A percentile compares a stretch with the other conserved stretches of the same genome.
Conservation (phyloP, 2,113 vertebrate genomes). For the Orientallactaga bullata region DNA sequence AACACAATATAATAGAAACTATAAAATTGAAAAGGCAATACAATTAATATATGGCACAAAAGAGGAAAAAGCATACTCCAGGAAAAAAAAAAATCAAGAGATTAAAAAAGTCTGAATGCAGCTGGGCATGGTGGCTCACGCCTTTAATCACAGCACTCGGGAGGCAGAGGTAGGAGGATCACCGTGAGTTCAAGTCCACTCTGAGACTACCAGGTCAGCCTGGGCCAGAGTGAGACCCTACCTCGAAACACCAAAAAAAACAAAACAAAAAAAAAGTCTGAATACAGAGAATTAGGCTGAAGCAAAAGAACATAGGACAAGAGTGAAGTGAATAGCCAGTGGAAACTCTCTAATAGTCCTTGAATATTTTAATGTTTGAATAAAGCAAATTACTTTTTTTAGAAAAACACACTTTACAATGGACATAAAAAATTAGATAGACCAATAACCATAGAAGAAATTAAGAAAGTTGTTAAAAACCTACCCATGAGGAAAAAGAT, state of each 20-base stretch:
- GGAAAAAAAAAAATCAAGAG: not conserved
- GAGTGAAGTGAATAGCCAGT: not conserved
- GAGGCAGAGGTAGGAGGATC: too few relatives aligned
- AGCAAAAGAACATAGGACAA: not conserved
- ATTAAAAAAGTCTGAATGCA: too few relatives aligned
- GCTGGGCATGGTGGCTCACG: too few relatives aligned
- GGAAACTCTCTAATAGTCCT: not conserved
- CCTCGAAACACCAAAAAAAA: too few relatives aligned
- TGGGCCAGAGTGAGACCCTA: too few relatives aligned
- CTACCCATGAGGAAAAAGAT: conserved; percentile 42
- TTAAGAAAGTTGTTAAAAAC: conserved; percentile 56
- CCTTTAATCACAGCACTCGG: too few relatives aligned
- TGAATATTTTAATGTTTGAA: not conserved
- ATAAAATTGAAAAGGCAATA: not conserved
- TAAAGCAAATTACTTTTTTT: conserved; percentile 2
- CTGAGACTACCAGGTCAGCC: too few relatives aligned
- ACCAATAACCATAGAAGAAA: not conserved
- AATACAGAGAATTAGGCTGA: not conserved
- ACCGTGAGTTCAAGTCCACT: too few relatives aligned
- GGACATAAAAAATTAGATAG: not conserved
- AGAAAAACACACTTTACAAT: not conserved
- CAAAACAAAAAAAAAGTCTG: too few relatives aligned
- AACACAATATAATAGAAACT: not conserved
- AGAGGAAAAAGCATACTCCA: not conserved
- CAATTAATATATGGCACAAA: not conserved